These are phyloP conservation scores for Actinemys pallida DNA, from an alignment of 2,113 vertebrate genomes.

Conservation along the genomic window DNA sequence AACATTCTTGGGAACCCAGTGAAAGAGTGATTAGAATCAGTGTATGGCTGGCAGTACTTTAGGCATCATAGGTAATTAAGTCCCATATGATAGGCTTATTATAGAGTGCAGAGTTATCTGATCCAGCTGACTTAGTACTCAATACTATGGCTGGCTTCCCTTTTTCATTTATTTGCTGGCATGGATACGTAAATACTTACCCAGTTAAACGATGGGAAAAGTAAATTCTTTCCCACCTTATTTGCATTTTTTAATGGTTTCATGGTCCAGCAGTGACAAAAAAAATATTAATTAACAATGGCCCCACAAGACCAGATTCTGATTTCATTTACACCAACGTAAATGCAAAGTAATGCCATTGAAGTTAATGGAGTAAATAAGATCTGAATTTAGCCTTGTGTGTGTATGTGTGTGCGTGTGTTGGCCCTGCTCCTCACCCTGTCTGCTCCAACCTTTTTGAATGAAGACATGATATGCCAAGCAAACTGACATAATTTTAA, in stretches of 20 bases:
- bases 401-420: background rate
- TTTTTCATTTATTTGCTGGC: constrained; percentile 40
- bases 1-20: constrained; percentile 51
- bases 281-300: background rate
- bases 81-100: constrained; percentile 63
- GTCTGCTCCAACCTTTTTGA: background rate
- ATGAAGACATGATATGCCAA: background rate
- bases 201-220: background rate
- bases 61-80: constrained; percentile 58
- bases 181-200: constrained; percentile 27
- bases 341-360: background rate
- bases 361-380: background rate
- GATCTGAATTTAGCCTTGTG: background rate
- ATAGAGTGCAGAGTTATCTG: constrained; percentile 55
- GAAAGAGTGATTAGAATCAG: constrained; percentile 49
- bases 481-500: background rate
- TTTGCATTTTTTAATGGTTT: background rate
- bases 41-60: constrained; percentile 33
- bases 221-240: background rate
- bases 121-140: constrained; percentile 50
- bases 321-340: background rate
- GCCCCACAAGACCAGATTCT: background rate
- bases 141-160: constrained; percentile 10
- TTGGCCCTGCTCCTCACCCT: background rate
- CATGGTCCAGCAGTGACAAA: background rate